Evolutionary conservation across 2,797 vertebrate species (phyloP).

Genomic region (Phrynocephalus vlangalii): DNA sequence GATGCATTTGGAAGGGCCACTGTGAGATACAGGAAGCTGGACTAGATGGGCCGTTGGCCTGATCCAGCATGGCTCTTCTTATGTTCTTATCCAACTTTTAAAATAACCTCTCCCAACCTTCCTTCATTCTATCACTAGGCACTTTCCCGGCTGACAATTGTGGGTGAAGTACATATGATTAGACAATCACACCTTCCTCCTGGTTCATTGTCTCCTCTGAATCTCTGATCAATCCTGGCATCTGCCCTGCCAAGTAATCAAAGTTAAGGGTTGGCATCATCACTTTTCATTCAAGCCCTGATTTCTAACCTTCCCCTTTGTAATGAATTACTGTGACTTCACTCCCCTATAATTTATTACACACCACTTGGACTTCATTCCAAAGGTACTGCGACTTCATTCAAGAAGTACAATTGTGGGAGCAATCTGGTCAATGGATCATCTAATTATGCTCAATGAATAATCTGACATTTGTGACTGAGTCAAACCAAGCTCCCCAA

Average conservation of each 20-base stretch:
- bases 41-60: too few species aligned
- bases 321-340: not conserved
- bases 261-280: conserved; percentile 14
- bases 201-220: conserved; percentile 8
- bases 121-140: not conserved
- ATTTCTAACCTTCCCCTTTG: not conserved
- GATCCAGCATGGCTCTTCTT: too few species aligned
- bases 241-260: conserved; percentile 1
- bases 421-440: not conserved
- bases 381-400: not conserved
- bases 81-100: too few species aligned
- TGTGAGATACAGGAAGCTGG: too few species aligned
- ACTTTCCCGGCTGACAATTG: not conserved
- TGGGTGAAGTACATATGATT: conserved; percentile 2
- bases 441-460: too few species aligned
- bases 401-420: not conserved
- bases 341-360: not conserved
- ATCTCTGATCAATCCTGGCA: not conserved
- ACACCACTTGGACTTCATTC: too few species aligned
- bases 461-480: not conserved
- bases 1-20: too few species aligned
- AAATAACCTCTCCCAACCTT: not conserved
- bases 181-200: not conserved
- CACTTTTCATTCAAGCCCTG: not conserved
- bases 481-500: not conserved